Base-by-base conservation (phyloP, 2,888 invertebrate genomes). In the Cheilosia variabilis region DNA sequence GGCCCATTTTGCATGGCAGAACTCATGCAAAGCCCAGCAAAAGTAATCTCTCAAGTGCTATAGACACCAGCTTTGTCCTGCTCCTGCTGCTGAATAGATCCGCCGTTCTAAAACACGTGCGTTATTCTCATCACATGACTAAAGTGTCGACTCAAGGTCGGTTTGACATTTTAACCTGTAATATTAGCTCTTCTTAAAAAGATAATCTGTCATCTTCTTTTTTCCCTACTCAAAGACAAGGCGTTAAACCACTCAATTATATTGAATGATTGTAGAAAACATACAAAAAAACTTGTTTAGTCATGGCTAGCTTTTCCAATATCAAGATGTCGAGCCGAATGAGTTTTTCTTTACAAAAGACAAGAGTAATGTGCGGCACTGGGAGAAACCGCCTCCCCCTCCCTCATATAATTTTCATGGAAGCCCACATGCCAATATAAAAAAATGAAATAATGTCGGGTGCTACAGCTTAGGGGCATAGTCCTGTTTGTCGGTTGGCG, bases 181-280 rank as follows among this genome's bases (percentile, higher is more conserved):
- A 47, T 47, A n/a, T 52, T 52, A 15, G n/a, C 17, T 13, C 13
- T 41, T 6, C 19, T 19, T n/a, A 17, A 31, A 15, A 19, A 31
- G 50, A 41, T 13, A 45, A 66, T 41, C 24, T 57, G 57, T 41
- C 75, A 58, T 47, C 57, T 50, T 57, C 24, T 41, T 37, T 13
- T 13, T 37, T 22, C 47, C 47, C 50, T 34, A 41, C 57, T 60
- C 34, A 53, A 53, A 52, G 15, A 1, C 45, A 43, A 50, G 45
- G 72, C 41, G 58, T 66, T 72, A 63, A 77, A 78, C 77, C 60
- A 83, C 82, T 83, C 82, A 83, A 83, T 83, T 83, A 83, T 72
- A 72, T 68, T 62, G 82, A 72, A 83, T 83, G 82, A 83, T 72
- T 78, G n/a, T 50, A 47, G 66, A 37, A 45, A 82, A 72, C 53